Base-by-base conservation (phyloP, 2,113 vertebrate species). In the Lanius ludovicianus region DNA sequence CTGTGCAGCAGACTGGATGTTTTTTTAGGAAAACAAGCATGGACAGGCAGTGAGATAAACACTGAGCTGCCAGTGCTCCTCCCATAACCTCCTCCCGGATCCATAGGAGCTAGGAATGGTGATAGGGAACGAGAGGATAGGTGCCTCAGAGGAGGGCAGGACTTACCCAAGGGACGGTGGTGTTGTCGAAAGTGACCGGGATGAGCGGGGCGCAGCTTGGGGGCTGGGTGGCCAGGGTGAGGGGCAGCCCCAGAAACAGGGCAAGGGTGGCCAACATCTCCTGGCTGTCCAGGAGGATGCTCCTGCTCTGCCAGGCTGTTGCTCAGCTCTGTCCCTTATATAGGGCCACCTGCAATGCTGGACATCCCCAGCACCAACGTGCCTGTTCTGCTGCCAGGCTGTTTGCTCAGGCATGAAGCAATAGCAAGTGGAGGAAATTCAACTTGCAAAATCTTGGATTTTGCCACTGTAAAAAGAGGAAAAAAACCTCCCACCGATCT, bases 321-420 rank as follows among this genome's bases (percentile, higher is more conserved):
- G 49, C 33, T 46, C 13, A 0, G 20, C 65, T 31, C 59, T 1
- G 21, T 47, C 59, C 33, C 75, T 94, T 96, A 83, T 92, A 83
- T 94, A 79, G 3, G 5, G 49, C 67, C 3, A 4, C 60, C 62
- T 3, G 56, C 70, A 57, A 9, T 1, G 37, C 57, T 39, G 89
- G 46, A 6, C 1, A 52, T 23, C 71, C 50, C 47, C 86, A 37
- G 56, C 44, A 52, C 37, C 5, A 1, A 3, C 0, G 59, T 42
- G 60, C 67, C 73, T 28, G 62, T 47, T 84, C 15, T 1, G 22
- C 60, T 3, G 3, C 13, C 3, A 64, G 50, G 49, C 41, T 96
- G 93, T 96, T 97, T 96, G 96, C 93, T 92, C 90, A 91, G 75
- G 71, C 42, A 5, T 96, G 95, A 92, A 56, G 95, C 88, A 96